Evolutionary conservation across 2,113 vertebrate genomes (phyloP).

Genomic region (Ctenomys sociabilis): DNA sequence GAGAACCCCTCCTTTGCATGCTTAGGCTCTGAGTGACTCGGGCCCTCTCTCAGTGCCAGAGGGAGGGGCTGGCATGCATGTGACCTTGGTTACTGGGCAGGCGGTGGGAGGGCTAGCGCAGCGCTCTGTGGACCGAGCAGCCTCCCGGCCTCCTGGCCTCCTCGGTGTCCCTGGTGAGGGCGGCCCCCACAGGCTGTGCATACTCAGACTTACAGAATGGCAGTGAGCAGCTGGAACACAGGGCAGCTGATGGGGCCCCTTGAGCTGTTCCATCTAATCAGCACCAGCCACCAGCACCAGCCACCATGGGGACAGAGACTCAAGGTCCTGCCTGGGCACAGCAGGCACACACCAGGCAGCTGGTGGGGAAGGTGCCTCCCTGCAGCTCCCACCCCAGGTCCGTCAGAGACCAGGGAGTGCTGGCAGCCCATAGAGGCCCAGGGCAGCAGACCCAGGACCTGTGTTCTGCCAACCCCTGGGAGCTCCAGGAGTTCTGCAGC

Average conservation of each 20-base stretch:
- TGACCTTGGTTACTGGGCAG: no score
- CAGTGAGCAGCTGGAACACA: fast-evolving
- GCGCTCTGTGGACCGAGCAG: background rate
- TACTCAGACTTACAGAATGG: background rate
- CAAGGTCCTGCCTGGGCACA: background rate
- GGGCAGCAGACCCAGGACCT: background rate
- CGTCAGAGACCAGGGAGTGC: fast-evolving
- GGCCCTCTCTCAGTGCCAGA: background rate
- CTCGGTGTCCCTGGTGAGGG: background rate
- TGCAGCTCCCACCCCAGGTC: fast-evolving
- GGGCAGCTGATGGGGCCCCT: fast-evolving
- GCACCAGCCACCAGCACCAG: background rate
- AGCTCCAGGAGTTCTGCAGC: background rate
- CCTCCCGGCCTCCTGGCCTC: no score
- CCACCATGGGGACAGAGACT: background rate
- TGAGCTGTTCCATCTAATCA: fast-evolving
- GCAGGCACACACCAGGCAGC: fast-evolving
- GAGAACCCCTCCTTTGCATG: background rate
- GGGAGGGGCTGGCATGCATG: background rate
- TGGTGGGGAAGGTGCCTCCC: background rate
- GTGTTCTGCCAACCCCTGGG: background rate
- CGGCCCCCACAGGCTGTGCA: background rate
- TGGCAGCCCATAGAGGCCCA: background rate
- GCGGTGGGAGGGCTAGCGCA: fast-evolving
- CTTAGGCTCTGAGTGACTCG: background rate